A percentile compares a stretch with the other conserved stretches of the same genome.
These are phyloP conservation scores for Mesochorus sp. DNA, from an alignment of 2,888 invertebrate genomes.

Conservation along the genomic window DNA sequence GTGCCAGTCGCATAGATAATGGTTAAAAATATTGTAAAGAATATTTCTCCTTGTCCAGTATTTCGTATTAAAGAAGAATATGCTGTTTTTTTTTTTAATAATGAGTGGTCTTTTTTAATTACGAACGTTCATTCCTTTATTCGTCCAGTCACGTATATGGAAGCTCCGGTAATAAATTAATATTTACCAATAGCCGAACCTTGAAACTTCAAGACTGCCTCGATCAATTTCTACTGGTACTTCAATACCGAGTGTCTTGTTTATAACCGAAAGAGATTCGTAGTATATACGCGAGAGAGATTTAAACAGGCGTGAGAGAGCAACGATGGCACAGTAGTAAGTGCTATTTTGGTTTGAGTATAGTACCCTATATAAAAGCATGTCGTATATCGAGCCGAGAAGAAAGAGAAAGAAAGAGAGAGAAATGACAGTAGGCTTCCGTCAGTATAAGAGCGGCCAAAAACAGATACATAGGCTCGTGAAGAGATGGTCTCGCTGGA, in stretches of 20 bases:
- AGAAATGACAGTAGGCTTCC: not conserved
- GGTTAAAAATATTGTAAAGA: no score
- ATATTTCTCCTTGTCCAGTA: no score
- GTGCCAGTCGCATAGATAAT: no score
- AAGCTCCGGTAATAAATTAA: no score
- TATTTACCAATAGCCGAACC: no score
- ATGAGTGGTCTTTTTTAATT: no score
- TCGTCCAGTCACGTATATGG: no score
- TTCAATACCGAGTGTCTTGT: not conserved
- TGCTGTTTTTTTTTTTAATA: no score
- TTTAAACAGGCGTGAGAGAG: conserved; percentile 21
- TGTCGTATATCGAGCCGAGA: not conserved
- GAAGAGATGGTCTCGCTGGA: not conserved
- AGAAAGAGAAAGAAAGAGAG: conserved; percentile 20
- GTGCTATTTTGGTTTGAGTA: conserved; percentile 52
- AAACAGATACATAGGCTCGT: not conserved
- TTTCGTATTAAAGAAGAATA: no score
- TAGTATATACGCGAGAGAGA: conserved; percentile 21
- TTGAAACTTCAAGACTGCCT: conserved; percentile 19
- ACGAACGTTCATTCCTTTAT: no score
- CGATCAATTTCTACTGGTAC: not conserved
- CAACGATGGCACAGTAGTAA: conserved; percentile 1
- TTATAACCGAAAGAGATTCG: conserved; percentile 27
- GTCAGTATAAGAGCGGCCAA: conserved; percentile 30
- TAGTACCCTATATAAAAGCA: conserved; percentile 17